Base-by-base conservation (phyloP, 2,113 vertebrate genomes). In the Eleginops maclovinus region DNA sequence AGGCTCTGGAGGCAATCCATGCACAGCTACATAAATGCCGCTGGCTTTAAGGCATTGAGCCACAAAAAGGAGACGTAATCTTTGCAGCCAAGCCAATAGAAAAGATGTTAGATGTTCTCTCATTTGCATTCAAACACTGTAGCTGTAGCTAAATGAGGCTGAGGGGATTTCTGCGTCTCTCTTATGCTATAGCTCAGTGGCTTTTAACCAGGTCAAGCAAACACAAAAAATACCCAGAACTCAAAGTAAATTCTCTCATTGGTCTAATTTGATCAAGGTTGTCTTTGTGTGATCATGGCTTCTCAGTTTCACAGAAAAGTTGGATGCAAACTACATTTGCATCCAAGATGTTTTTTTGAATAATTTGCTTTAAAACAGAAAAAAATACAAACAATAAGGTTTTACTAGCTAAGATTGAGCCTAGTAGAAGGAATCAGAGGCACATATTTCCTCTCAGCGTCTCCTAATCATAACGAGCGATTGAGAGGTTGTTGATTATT, bases 71-170 rank as follows among this genome's bases (percentile, higher is more conserved):
- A n/a, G n/a, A n/a, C n/a, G n/a, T n/a, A 5, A 13, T 4, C 1
- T 36, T 40, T 65, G 51, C 13, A 24, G 26, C 56, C 31, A 63
- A 53, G 56, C 16, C 44, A 68, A 53, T 72, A 79, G 43, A 54
- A 63, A 26, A 59, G 15, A 60, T 58, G 16, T 49, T 21, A 9
- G 26, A 86, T 59, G 69, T 76, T 56, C 24, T 73, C 72, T 84
- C 72, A 76, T 88, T 59, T 80, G 87, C 75, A 85, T 88, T 82
- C 65, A 59, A 44, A 26, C 9, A 19, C 73, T 72, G 84, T 64
- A 2, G 54, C 65, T 64, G 70, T 82, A 77, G 86, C 76, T 24
- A 46, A 72, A n/a, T n/a, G n/a, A n/a, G n/a, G n/a, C n/a, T n/a
- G 76, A 70, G 76, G 58, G 73, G 72, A 74, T 72, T 87, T 79